Base-by-base conservation (phyloP, 2,888 invertebrate genomes). In the Pemphredon lugubris region DNA sequence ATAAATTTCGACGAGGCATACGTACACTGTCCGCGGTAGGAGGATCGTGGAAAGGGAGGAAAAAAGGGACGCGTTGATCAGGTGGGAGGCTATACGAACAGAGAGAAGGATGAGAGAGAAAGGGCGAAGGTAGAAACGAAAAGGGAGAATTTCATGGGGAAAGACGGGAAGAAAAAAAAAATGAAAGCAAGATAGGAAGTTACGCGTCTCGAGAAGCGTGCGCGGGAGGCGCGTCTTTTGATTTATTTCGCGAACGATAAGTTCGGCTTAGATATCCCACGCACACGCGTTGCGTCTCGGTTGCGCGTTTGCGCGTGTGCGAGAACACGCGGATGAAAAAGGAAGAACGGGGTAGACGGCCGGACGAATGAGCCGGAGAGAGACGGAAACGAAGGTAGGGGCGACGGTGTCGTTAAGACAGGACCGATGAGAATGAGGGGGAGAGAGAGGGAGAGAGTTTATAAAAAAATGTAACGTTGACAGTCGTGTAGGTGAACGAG, bases 1-100 rank as follows among this genome's bases (percentile, higher is more conserved):
- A 65, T 76, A 76, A 76, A 75, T 76, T 75, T 73, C 51, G 75
- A 39, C 54, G 55, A 21, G 55, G n/a, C n/a, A n/a, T 47, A 47
- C 58, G 55, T 47, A 50, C 44, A 34, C 51, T 39, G 47, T 50
- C 58, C 53, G 7, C 42, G 47, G 37, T 39, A 34, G 47, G 57
- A 47, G 45, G 69, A 61, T 55, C 70, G 51, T 34, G 67, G 54
- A 50, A 44, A 61, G 47, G 47, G 34, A n/a, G 34, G 45, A 23
- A 18, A 34, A 37, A 37, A 23, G 60, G n/a, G 23, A 37, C 20
- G 26, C 18, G 20, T 39, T 39, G 68, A 50, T 21, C 23, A n/a
- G 51, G 16, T 14, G 45, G 21, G 45, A 30, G 20, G 7, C 16
- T 4, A 34, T n/a, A 11, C 5, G 16, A 40, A 40, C 4, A 16